Percentiles rank a stretch among this genome's conserved stretches.
phyloP scores from a whole-genome alignment of 2,113 vertebrate genomes.

The Pteruthius melanotis region DNA sequence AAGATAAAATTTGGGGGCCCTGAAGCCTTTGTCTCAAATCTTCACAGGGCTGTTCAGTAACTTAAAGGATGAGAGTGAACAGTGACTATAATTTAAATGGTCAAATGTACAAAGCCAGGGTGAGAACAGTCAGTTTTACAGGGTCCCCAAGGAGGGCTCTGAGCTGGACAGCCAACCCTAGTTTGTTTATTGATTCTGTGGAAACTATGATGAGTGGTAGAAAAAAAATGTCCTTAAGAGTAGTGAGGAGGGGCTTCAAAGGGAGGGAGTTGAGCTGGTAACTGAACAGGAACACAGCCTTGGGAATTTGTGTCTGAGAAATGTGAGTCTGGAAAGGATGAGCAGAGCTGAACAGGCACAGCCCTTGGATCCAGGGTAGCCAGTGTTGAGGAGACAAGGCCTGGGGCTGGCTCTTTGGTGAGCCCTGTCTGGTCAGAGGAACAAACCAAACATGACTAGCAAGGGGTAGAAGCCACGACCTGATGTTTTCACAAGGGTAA shows the following conservation, averaged over 20 bases:
- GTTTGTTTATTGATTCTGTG: constrained; percentile 3
- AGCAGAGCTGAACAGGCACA: neutral
- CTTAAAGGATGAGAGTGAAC: neutral
- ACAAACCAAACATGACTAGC: neutral
- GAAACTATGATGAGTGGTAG: neutral
- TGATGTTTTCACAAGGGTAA: neutral
- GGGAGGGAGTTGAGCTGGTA: neutral
- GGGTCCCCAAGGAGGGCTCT: neutral
- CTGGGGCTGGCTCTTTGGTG: neutral
- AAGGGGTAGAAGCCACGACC: neutral
- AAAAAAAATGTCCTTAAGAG: neutral
- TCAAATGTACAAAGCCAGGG: neutral
- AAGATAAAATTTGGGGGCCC: neutral
- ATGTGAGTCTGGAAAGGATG: neutral
- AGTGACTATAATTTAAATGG: neutral
- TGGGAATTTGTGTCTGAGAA: neutral
- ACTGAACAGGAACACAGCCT: neutral
- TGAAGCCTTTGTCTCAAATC: neutral
- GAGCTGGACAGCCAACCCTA: neutral
- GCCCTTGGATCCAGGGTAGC: neutral
- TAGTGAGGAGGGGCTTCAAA: neutral
- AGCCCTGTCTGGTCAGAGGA: neutral
- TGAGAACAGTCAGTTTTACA: neutral
- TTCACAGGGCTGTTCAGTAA: neutral
- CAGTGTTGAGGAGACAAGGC: neutral